Evolutionary conservation across 2,113 vertebrate genomes (phyloP).

Genomic region (Tauraco erythrolophus): DNA sequence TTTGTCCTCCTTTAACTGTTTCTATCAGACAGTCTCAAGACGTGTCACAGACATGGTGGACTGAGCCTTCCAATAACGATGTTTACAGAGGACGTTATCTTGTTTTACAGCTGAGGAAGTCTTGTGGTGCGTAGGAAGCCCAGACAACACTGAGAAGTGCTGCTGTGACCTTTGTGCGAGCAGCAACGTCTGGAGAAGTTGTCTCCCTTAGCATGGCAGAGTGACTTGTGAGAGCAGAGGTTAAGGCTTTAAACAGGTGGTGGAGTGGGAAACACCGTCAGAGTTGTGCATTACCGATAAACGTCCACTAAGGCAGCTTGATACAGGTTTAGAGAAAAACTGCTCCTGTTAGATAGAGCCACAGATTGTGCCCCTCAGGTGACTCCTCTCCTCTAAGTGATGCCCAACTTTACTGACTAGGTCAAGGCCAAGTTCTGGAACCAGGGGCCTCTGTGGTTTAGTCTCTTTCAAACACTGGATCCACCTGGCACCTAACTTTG

Average conservation of each 20-base stretch:
- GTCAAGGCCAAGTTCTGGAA: neutral
- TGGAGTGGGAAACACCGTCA: neutral
- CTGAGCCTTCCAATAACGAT: neutral
- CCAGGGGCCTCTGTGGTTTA: neutral
- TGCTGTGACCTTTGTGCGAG: neutral
- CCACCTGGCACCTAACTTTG: neutral
- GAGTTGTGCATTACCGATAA: fast-evolving
- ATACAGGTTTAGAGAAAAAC: neutral
- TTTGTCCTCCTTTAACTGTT: neutral
- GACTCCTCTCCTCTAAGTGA: neutral
- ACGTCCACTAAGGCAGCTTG: neutral
- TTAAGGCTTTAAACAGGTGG: neutral
- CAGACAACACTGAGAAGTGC: neutral
- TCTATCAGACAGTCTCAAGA: neutral
- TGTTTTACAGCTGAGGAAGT: neutral
- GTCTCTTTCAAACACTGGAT: neutral
- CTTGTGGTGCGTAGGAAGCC: neutral
- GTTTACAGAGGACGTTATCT: neutral
- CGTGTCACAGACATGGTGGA: neutral
- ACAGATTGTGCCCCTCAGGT: neutral
- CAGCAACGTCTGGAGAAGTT: neutral
- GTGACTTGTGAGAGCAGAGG: neutral
- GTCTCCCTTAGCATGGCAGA: neutral
- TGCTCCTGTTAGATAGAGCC: neutral
- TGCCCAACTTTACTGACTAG: neutral